Base-by-base conservation (phyloP, 92 coral and sea anemone species). In the Ricordea florida region DNA sequence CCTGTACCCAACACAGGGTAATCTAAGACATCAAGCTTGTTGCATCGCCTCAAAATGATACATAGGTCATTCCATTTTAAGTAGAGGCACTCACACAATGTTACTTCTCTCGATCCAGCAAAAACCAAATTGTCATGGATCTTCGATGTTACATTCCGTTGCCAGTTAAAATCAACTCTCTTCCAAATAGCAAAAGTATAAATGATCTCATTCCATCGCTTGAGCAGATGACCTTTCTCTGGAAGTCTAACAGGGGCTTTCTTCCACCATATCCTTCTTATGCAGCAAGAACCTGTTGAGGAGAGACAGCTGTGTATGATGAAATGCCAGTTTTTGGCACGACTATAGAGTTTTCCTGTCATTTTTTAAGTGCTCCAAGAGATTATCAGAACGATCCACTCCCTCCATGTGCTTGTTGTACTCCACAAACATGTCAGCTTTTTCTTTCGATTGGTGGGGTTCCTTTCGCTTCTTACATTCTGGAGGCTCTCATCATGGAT, bases 321-420 rank as follows among this genome's bases (percentile, higher is more conserved):
- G 74, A n/a, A 80, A 57, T 59, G 70, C 70, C 14, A 80, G 36
- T 25, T 81, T 64, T 66, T 52, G 38, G 66, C 42, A 53, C 65
- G 36, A 77, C 43, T 56, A 64, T 18, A 38, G 15, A 36, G 57
- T 61, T 28, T 81, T 81, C n/a, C 68, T 50, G 7, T 56, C 45
- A 17, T 61, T 57, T 37, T 72, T 25, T 36, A 51, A 62, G 33
- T 48, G 75, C 40, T 78, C 45, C 24, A 66, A 26, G 24, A 78
- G 62, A 53, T 82, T 76, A 27, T 82, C 70, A 10, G 73, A 73
- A 34, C 57, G 24, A 42, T 82, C 85, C 10, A 78, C 61, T 24
- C 70, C 70, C 7, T 69, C 85, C 77, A 78, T 78, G 31, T 66
- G 34, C 52, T 74, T 73, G 22, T 72, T 72, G 66, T 81, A 81